phyloP scores from a whole-genome alignment of 2,888 invertebrate species.

The Drosophila differens region DNA sequence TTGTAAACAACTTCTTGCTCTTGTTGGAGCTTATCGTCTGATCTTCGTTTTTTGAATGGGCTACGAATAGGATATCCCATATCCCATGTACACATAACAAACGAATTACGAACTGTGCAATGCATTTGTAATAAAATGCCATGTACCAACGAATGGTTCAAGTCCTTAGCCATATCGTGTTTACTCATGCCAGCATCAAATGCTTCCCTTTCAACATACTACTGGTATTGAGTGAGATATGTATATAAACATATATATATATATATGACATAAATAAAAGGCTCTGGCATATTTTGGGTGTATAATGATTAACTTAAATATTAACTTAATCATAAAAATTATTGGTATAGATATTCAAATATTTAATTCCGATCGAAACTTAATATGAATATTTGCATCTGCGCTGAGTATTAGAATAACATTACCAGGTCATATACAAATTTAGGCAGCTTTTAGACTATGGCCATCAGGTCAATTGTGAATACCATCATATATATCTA shows the following conservation, averaged over 20 bases:
- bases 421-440: background rate
- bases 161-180: background rate
- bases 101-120: conserved; percentile 17
- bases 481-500: background rate
- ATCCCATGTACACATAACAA: background rate
- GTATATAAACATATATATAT: too few species aligned
- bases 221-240: background rate
- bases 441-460: background rate
- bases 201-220: background rate
- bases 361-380: background rate
- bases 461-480: background rate
- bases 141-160: background rate
- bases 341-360: background rate
- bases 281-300: background rate
- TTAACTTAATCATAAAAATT: background rate
- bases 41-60: background rate
- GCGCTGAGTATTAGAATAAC: background rate
- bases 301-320: background rate
- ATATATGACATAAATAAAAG: background rate
- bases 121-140: conserved; percentile 19
- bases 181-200: background rate
- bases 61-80: background rate
- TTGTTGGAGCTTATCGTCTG: background rate
- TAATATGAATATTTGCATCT: background rate
- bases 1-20: conserved; percentile 37